Base-by-base conservation (phyloP, 1,140 invertebrate genomes). In the Drosophila varians region DNA sequence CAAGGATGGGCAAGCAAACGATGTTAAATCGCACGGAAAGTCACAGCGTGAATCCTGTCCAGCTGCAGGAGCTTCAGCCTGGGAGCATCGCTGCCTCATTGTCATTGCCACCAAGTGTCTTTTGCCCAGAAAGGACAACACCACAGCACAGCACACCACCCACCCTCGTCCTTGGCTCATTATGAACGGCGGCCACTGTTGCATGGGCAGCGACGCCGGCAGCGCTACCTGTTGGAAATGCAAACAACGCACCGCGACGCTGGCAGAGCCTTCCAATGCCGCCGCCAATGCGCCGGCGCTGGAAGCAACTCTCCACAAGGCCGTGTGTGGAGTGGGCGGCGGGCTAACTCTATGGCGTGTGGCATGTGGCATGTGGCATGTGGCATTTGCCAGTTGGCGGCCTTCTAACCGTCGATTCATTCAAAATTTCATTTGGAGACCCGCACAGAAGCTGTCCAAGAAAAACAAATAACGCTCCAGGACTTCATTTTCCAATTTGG, bases 161-260 rank as follows among this genome's bases (percentile, higher is more conserved):
- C 12, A 11, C 28, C 8, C 58, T 58, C 49, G 62, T 52, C 64
- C 64, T 66, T 66, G 77, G 73, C 82, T 80, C 80, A 86, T 80
- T 84, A 84, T 73, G 64, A 86, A 73, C 70, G 74, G 58, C 80
- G 76, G 58, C 57, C 70, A 80, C 80, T 86, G 80, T 86, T 86
- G 80, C 80, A 86, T 70, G 58, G 73, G 40, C 79, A 60, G 60
- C 79, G 79, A 58, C 56, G 78, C 31, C 47, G 34, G 23, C 78
- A 9, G 36, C 74, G 66, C 82, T 87, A 84, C 80, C 80, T 84
- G 80, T 84, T 84, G 80, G 80, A 84, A 84, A 77, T 70, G 80
- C 80, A 87, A 84, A 84, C 82, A 86, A 42, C 46, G 40, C 74
- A 34, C 48, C 54, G 26, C 47, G 18, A 9, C 14, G 70, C 31